These are phyloP conservation scores for Ceraclea dissimilis DNA, from an alignment of 2,888 invertebrate genomes.

Conservation along the genomic window DNA sequence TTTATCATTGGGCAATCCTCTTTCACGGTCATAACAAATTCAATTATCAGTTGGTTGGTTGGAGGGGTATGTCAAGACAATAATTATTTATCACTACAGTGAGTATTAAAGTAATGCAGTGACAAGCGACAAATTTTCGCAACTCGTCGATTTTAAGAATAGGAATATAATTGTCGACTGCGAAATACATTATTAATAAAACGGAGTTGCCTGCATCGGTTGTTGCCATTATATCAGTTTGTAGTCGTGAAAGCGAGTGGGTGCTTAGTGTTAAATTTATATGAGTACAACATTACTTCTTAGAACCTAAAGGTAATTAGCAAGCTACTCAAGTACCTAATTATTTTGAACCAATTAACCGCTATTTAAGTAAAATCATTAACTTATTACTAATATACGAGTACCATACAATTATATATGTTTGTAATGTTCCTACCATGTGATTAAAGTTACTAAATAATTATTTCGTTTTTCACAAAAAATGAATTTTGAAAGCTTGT, in stretches of 20 bases:
- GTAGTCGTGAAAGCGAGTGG: not conserved
- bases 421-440: no score
- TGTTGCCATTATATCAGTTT: not conserved
- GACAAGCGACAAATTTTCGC: not conserved
- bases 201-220: not conserved
- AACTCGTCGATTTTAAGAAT: not conserved
- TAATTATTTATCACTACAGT: no score
- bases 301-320: no score
- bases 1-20: not conserved
- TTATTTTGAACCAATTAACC: no score
- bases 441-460: not conserved
- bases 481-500: not conserved
- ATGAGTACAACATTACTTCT: not conserved
- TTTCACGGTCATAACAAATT: not conserved
- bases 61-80: no score
- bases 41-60: no score
- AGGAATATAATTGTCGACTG: not conserved
- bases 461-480: not conserved
- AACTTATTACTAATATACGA: no score
- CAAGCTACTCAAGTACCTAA: no score
- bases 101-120: no score
- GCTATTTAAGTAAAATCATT: no score
- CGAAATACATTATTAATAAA: constrained; percentile 1
- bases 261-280: not conserved
- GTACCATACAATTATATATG: no score